Conservation (phyloP, 2,797 vertebrate species). For the Psittacula echo region DNA sequence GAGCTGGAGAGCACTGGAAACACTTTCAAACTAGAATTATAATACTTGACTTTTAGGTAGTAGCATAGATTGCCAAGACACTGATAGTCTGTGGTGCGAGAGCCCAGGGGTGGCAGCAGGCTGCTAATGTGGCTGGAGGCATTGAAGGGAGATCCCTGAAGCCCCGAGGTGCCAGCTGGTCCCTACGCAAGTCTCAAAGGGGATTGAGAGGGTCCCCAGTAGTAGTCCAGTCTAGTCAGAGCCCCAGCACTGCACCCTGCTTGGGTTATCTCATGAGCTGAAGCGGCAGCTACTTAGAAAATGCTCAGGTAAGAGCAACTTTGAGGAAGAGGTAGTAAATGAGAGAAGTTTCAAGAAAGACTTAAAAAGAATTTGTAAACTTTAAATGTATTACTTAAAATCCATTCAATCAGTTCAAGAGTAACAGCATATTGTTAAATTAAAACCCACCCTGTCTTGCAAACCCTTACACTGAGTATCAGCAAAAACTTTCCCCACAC, state of each 20-base stretch:
- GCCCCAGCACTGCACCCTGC: not conserved
- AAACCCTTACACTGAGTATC: not conserved
- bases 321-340: not conserved
- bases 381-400: not conserved
- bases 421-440: not conserved
- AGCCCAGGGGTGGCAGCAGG: not conserved
- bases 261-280: not conserved
- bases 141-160: not conserved
- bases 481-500: not conserved
- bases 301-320: not conserved
- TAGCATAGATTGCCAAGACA: not conserved
- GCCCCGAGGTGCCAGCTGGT: not conserved
- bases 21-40: not conserved
- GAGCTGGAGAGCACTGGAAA: not conserved
- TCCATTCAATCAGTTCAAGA: not conserved
- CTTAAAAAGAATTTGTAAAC: not conserved
- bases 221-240: not conserved
- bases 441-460: not conserved
- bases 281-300: not conserved
- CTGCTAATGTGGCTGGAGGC: not conserved
- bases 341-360: not conserved
- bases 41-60: not conserved
- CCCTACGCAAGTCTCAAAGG: accelerated
- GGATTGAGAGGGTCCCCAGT: not conserved
- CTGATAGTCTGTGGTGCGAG: not conserved